Conservation (phyloP, 1,140 invertebrate species). For the Coptotermes formosanus region DNA sequence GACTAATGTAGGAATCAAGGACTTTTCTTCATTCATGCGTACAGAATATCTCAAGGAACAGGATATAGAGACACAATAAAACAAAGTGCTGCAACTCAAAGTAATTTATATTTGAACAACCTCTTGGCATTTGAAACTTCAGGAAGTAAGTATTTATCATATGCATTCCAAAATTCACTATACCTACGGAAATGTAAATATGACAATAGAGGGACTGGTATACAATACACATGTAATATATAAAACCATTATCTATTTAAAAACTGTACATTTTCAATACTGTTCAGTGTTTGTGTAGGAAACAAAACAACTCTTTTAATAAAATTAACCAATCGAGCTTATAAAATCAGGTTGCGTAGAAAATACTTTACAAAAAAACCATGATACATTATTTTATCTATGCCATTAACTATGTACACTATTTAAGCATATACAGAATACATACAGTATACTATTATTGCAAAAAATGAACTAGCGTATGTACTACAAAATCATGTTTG, state of each 20-base stretch:
- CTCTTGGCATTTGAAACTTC: conserved; percentile 6
- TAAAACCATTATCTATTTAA: conserved; percentile 20
- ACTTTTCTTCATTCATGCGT: too few relatives aligned
- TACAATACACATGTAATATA: conserved; percentile 8
- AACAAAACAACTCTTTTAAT: neutral
- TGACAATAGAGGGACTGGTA: conserved; percentile 15
- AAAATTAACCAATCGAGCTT: conserved; percentile 4
- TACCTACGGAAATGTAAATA: conserved; percentile 16
- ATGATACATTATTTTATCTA: neutral
- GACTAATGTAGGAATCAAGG: too few relatives aligned
- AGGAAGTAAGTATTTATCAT: conserved; percentile 13
- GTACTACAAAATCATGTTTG: neutral
- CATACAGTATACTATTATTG: conserved; percentile 14
- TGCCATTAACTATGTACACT: neutral
- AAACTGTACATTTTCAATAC: conserved; percentile 17
- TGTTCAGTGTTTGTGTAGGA: conserved; percentile 1
- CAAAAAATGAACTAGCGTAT: neutral
- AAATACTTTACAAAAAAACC: conserved; percentile 3
- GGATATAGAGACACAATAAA: neutral
- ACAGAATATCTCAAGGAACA: neutral
- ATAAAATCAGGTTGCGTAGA: neutral
- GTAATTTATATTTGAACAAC: conserved; percentile 10
- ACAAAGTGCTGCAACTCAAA: neutral
- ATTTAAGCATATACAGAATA: conserved; percentile 18
- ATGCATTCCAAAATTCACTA: conserved; percentile 6